These are phyloP conservation scores for Sturnus vulgaris DNA, from an alignment of 2,113 vertebrate genomes.

Conservation along the genomic window DNA sequence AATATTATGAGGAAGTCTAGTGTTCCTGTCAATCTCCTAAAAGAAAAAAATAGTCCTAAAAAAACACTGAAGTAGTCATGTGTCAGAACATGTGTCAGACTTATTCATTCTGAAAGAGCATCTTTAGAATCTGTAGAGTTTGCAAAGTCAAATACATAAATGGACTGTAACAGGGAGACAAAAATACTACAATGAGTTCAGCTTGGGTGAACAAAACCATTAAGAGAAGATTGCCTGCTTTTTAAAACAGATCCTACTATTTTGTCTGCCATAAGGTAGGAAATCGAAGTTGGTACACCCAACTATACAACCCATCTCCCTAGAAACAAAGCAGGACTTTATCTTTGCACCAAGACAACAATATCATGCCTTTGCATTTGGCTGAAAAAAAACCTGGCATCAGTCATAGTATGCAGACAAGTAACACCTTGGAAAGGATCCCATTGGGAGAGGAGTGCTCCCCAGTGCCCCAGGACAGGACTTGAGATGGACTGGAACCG, in stretches of 20 bases:
- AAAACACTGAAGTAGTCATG: neutral
- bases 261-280: neutral
- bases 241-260: neutral
- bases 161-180: neutral
- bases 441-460: neutral
- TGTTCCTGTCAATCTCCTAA: neutral
- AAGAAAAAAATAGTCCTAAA: neutral
- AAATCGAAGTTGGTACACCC: neutral
- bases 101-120: neutral
- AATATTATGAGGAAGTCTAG: neutral
- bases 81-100: neutral
- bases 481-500: accelerated
- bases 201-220: neutral
- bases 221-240: neutral
- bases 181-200: neutral
- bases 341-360: neutral
- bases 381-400: neutral
- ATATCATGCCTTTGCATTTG: neutral
- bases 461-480: neutral
- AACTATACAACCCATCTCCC: neutral
- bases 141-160: neutral
- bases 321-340: neutral
- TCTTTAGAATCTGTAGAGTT: neutral
- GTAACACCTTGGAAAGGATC: neutral
- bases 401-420: neutral